A percentile compares a stretch with the other conserved stretches of the same genome.
phyloP scores from a whole-genome alignment of 1,140 invertebrate genomes.

The Bombus terrestris region DNA sequence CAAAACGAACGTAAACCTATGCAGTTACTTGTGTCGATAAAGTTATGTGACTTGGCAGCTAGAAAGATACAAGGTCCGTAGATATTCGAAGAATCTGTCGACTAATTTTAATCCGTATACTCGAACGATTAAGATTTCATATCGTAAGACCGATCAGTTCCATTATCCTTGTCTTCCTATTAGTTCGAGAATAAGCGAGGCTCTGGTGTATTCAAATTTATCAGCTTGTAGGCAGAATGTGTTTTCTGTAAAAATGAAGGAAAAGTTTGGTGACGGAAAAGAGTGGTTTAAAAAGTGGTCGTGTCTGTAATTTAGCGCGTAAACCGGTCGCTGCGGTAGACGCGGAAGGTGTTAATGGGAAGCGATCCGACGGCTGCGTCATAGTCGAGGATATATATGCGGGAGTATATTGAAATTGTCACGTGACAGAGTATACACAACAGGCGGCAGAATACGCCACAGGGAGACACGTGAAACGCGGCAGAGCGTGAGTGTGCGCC shows the following conservation, averaged over 20 bases:
- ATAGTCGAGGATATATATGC: constrained; percentile 17
- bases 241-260: neutral
- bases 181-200: too few species aligned
- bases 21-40: too few species aligned
- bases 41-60: too few species aligned
- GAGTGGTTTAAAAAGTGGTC: neutral
- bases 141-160: too few species aligned
- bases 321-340: neutral
- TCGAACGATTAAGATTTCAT: too few species aligned
- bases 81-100: too few species aligned
- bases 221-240: too few species aligned
- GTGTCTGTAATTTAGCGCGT: neutral
- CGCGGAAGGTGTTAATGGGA: constrained; percentile 15
- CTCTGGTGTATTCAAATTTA: too few species aligned
- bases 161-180: too few species aligned
- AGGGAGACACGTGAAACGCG: constrained; percentile 54
- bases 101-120: too few species aligned
- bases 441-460: constrained; percentile 19
- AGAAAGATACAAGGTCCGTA: too few species aligned
- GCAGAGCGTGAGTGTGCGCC: constrained; percentile 60
- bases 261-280: neutral
- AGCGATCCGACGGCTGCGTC: constrained; percentile 13
- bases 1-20: too few species aligned
- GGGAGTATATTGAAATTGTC: constrained; percentile 63
- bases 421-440: constrained; percentile 34